phyloP scores from a whole-genome alignment of 2,888 invertebrate species.

The Patella caerulea region DNA sequence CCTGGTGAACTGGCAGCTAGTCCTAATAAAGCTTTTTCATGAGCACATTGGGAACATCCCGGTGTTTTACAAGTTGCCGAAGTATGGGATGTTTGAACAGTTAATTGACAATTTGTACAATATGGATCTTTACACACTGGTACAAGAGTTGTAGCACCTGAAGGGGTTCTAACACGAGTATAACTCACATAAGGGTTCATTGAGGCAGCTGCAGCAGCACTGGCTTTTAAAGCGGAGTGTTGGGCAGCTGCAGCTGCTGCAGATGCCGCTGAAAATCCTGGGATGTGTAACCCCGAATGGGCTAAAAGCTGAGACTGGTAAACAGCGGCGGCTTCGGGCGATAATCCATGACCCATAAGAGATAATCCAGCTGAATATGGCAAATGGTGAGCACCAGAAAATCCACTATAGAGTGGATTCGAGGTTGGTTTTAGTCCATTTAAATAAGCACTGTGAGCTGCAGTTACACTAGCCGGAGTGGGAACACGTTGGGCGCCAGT shows the following conservation, averaged over 20 bases:
- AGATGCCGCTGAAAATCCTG: conserved; percentile 42
- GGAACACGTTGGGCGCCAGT: not conserved
- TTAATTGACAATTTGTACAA: conserved; percentile 94
- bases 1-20: conserved; percentile 40
- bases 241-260: conserved; percentile 46
- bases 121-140: conserved; percentile 97
- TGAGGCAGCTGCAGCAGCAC: conserved; percentile 77
- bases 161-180: conserved; percentile 91
- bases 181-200: conserved; percentile 88
- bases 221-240: conserved; percentile 66
- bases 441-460: conserved; percentile 10
- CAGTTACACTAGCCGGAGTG: not conserved
- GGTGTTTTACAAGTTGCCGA: conserved; percentile 85
- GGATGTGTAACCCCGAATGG: not conserved
- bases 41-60: conserved; percentile 96
- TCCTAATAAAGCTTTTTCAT: conserved; percentile 76
- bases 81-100: conserved; percentile 78
- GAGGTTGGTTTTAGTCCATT: not conserved
- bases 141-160: conserved; percentile 85
- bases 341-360: conserved; percentile 9
- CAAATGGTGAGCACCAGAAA: not conserved
- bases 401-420: not conserved
- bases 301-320: conserved; percentile 1
- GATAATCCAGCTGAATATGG: conserved; percentile 8
- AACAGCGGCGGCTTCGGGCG: conserved; percentile 44